Evolutionary conservation across 23 tunicate genomes (phyloP), one percentile per base, ranked within the genome.

Genomic region (Ascidia mentula): DNA sequence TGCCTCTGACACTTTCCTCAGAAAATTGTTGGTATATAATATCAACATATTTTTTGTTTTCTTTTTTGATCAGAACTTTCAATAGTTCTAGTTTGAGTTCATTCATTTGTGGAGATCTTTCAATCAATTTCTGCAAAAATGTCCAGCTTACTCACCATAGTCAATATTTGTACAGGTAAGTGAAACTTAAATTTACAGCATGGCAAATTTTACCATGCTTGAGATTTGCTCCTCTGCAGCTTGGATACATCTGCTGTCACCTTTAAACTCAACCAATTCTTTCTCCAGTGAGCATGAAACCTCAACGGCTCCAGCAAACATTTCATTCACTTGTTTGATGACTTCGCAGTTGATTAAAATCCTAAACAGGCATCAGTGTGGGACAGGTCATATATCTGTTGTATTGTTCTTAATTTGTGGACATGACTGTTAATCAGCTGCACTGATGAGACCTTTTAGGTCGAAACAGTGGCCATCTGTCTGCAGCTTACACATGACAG

Each of bases 321-420:
- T 53, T 28, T 53, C 65, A 53, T 53, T 53, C 13, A 53, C 65
- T 53, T 53, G 65, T 9, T 53, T 53, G 65, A 53, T 53, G 65
- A 53, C 65, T 5, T 53, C 65, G 24, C 65, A 53, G 24, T 53
- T 53, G 65, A 53, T 53, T 9, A 53, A 9, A 53, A 53, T 53
- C 13, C 65, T 53, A 53, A 6, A 53, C n/a, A n/a, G n/a, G n/a
- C n/a, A n/a, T n/a, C n/a, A n/a, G n/a, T n/a, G n/a, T n/a, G n/a
- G n/a, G n/a, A n/a, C n/a, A n/a, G n/a, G n/a, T n/a, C n/a, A n/a
- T n/a, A n/a, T n/a, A n/a, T n/a, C n/a, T n/a, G n/a, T n/a, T n/a
- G n/a, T n/a, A n/a, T n/a, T n/a, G n/a, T n/a, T n/a, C n/a, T n/a
- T n/a, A n/a, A n/a, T n/a, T n/a, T n/a, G n/a, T n/a, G n/a, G n/a